These are phyloP conservation scores for Wiebesia pumilae DNA, from an alignment of 1,140 invertebrate species.

Conservation along the genomic window DNA sequence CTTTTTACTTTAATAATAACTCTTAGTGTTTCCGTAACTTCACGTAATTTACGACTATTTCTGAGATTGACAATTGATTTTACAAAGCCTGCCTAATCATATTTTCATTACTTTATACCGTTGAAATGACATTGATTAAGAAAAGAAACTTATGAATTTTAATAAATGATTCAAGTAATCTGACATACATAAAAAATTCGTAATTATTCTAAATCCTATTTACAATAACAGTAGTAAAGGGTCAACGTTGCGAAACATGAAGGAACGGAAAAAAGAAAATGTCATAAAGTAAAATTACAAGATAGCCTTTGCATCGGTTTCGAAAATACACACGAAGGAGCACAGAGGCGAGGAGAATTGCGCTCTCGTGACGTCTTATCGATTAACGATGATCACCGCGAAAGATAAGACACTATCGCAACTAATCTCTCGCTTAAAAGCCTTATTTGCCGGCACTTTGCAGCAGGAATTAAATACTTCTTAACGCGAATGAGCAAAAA, in stretches of 20 bases:
- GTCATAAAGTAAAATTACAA: conserved; percentile 43
- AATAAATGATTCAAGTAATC: no score
- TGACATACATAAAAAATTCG: no score
- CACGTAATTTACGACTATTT: no score
- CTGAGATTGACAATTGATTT: no score
- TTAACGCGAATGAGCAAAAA: conserved; percentile 16
- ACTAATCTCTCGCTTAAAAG: conserved; percentile 37
- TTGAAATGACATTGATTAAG: no score
- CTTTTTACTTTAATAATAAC: no score
- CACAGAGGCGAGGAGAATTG: neutral
- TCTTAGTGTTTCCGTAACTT: no score
- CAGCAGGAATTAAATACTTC: conserved; percentile 9
- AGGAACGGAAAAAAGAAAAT: neutral
- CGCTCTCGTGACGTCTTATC: conserved; percentile 32
- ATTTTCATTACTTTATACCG: no score
- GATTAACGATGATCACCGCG: conserved; percentile 33
- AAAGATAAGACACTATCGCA: conserved; percentile 38
- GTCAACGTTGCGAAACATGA: neutral
- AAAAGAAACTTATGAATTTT: no score
- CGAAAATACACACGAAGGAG: neutral
- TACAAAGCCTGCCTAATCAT: no score
- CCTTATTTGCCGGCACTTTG: conserved; percentile 4
- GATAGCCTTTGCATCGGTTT: neutral
- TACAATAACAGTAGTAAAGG: neutral
- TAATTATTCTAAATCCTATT: neutral